phyloP scores from a whole-genome alignment of 2,113 vertebrate genomes.

The Limanda limanda region DNA sequence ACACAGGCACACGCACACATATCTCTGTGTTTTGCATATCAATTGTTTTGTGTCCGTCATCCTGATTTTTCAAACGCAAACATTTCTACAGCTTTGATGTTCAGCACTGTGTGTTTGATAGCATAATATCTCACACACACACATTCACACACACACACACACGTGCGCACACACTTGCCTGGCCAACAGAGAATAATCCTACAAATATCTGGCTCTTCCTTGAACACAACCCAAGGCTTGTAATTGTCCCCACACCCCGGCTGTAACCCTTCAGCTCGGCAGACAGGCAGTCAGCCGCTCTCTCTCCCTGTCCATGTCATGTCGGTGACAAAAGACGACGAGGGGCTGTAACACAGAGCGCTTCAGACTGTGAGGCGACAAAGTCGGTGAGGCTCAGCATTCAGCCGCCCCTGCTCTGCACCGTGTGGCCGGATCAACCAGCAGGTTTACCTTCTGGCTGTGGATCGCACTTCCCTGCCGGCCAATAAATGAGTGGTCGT shows the following conservation, averaged over 20 bases:
- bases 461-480: conserved; percentile 19
- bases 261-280: conserved; percentile 12
- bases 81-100: conserved; percentile 41
- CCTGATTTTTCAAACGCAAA: conserved; percentile 21
- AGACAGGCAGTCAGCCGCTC: conserved; percentile 1
- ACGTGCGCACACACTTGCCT: not conserved
- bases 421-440: not conserved
- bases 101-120: conserved; percentile 22
- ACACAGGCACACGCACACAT: not conserved
- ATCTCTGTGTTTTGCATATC: conserved; percentile 24
- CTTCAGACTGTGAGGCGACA: not conserved
- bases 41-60: conserved; percentile 21
- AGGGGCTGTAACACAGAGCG: not conserved
- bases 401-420: not conserved
- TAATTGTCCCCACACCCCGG: conserved; percentile 21
- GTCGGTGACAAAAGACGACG: conserved; percentile 21
- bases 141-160: not conserved
- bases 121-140: not conserved
- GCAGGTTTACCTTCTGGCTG: conserved; percentile 39
- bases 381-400: not conserved
- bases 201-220: conserved; percentile 28
- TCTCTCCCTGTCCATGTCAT: conserved; percentile 12
- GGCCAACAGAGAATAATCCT: conserved; percentile 41
- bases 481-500: conserved; percentile 33
- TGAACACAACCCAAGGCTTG: not conserved